Evolutionary conservation across 2,797 vertebrate genomes (phyloP), one percentile per base, ranked within the genome.

Genomic region (Danio tinwini): DNA sequence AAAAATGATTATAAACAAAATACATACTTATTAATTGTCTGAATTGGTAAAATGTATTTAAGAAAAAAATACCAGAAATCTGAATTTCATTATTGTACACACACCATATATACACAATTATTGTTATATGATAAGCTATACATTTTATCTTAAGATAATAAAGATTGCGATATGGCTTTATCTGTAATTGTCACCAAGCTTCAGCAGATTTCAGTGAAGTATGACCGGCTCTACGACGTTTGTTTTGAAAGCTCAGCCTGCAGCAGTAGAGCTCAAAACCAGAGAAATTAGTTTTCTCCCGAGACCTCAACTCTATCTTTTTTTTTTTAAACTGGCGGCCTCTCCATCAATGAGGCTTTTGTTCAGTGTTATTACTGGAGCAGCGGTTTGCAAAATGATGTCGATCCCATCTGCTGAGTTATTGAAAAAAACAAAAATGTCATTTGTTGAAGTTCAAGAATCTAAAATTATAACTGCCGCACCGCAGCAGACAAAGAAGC

Each of bases 251-350:
- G 14, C 81, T 84, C 85, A 45, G 47, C 4, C 11, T 5, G n/a
- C 44, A 68, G 67, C 59, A 47, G 50, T 75, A 63, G 44, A 37
- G 59, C 44, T 55, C 65, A 78, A 59, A 56, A 17, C 21, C 9
- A 74, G 53, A 72, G 19, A 61, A 80, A 82, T 77, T n/a, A 6
- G n/a, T 71, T 85, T 71, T 82, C 85, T 87, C 86, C 84, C 76
- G 80, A 80, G 86, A 88, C 5, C 74, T 90, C 86, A 91, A 90
- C 90, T 42, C 87, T 86, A 79, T 76, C 81, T 87, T 91, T 91
- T 90, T 90, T 81, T 55, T 62, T 78, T 44, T 37, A 42, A 42
- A 44, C 19, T 58, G 21, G 61, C 69, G 59, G 53, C 70, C 13
- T 47, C 59, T 53, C 69, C 63, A 62, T 86, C 84, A 88, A 83